Evolutionary conservation across 1,140 invertebrate species (phyloP).

Genomic region (Drosophila ohnishii): DNA sequence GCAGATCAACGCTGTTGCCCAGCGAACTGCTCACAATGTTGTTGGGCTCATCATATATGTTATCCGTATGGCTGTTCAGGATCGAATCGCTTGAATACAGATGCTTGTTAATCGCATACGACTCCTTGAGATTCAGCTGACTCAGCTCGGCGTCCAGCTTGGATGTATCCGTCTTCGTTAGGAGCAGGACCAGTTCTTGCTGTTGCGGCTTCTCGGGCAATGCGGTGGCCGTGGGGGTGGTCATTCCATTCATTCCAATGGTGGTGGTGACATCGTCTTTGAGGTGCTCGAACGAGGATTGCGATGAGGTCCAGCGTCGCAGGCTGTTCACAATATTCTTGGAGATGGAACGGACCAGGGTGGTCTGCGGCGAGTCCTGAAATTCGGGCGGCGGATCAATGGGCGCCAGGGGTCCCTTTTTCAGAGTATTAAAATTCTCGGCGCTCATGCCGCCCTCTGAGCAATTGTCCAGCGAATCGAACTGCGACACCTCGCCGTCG

Average conservation of each 20-base stretch:
- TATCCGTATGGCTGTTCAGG: constrained; percentile 77
- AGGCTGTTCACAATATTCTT: constrained; percentile 76
- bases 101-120: constrained; percentile 79
- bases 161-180: constrained; percentile 31
- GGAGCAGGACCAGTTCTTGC: constrained; percentile 52
- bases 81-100: constrained; percentile 81
- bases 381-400: constrained; percentile 92
- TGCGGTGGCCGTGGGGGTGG: constrained; percentile 1
- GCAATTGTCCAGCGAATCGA: constrained; percentile 87
- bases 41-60: constrained; percentile 82
- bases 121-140: constrained; percentile 62
- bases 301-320: constrained; percentile 78
- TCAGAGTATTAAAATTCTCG: constrained; percentile 91
- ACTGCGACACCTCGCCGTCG: constrained; percentile 87
- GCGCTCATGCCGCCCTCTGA: constrained; percentile 88
- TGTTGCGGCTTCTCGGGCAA: constrained; percentile 28
- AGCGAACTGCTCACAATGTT: constrained; percentile 76
- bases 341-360: constrained; percentile 76
- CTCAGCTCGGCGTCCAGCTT: constrained; percentile 30
- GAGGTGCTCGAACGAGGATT: constrained; percentile 77
- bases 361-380: constrained; percentile 84
- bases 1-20: constrained; percentile 72
- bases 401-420: constrained; percentile 88
- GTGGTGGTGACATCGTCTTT: constrained; percentile 65
- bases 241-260: constrained; percentile 22